phyloP scores from a whole-genome alignment of 2,888 invertebrate species.

The Watsonalla cultraria region DNA sequence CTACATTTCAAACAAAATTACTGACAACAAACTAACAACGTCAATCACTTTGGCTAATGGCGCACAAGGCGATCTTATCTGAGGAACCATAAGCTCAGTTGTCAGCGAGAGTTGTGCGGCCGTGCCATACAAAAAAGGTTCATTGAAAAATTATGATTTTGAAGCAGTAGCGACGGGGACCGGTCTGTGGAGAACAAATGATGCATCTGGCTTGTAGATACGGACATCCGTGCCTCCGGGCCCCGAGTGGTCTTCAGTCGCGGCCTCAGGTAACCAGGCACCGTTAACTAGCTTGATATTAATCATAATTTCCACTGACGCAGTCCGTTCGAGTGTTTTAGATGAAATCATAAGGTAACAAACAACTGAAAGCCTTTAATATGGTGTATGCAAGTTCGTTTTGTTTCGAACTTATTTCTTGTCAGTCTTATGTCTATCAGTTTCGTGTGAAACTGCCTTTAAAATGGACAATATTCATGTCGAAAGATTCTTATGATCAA shows the following conservation, averaged over 20 bases:
- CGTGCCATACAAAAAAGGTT: slow-evolving; percentile 43
- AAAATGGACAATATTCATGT: slow-evolving; percentile 30
- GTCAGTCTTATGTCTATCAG: no score
- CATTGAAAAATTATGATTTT: slow-evolving; percentile 64
- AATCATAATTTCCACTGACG: slow-evolving; percentile 73
- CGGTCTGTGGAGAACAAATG: slow-evolving; percentile 51
- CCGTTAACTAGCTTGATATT: slow-evolving; percentile 66
- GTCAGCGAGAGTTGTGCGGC: slow-evolving; percentile 54
- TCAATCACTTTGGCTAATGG: slow-evolving; percentile 77
- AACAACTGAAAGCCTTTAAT: no score
- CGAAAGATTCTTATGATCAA: slow-evolving; percentile 39
- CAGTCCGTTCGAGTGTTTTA: slow-evolving; percentile 67
- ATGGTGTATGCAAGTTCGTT: no score
- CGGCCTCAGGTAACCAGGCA: slow-evolving; percentile 20
- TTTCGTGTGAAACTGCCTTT: background rate
- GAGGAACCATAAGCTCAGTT: slow-evolving; percentile 60
- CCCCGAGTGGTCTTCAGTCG: slow-evolving; percentile 18
- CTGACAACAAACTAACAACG: slow-evolving; percentile 72
- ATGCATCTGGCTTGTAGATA: slow-evolving; percentile 35
- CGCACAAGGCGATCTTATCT: slow-evolving; percentile 66
- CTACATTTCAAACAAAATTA: slow-evolving; percentile 75
- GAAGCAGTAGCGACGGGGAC: slow-evolving; percentile 49
- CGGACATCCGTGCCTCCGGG: slow-evolving; percentile 44
- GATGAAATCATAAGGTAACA: slow-evolving; percentile 23
- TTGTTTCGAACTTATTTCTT: no score